Evolutionary conservation across 1,140 invertebrate species (phyloP), one percentile per base, ranked within the genome.

Genomic region (Homarus americanus): DNA sequence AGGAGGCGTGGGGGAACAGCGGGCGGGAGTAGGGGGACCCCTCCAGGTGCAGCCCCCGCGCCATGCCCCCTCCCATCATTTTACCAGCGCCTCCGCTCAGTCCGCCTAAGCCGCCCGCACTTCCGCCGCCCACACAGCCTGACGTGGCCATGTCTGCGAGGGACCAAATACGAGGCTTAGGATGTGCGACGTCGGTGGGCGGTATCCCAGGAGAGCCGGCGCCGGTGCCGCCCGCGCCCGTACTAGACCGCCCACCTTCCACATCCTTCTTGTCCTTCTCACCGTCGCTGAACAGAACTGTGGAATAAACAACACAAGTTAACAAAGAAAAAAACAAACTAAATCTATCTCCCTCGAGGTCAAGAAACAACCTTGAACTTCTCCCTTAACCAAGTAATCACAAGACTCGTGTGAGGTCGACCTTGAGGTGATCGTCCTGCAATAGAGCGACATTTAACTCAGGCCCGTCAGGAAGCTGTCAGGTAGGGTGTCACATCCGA

Each of bases 131-230:
- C 32, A 92, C 44, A n/a, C 84, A 69, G 9, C 92, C 92, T 32
- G 92, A 93, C 9, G 92, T 93, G 17, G 97, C 97, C 97, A 98
- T 98, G 93, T 98, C 98, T 2, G 98, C 98, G 63, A 98, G 94
- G 0, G 97, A 98, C 98, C 98, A 98, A 94, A 98, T 98, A 93
- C 97, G 95, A 0, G 97, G 97, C 93, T 98, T 98, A 53, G 92
- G 89, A 40, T 91, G 83, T 41, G 72, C 90, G 7, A 92, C 92
- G 49, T 92, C 92, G 12, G 92, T 91, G 75, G 92, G 92, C 69
- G 92, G 86, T 7, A 75, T 87, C 28, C 85, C 89, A 7, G 87
- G 86, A 40, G 92, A 91, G 28, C 89, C 73, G n/a, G 78, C 66
- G 66, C 85, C 85, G 10, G 84, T 72, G 7, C 78, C 78, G 66